These are phyloP conservation scores for Parapsyche elsis DNA, from an alignment of 1,140 invertebrate genomes.

Conservation along the genomic window DNA sequence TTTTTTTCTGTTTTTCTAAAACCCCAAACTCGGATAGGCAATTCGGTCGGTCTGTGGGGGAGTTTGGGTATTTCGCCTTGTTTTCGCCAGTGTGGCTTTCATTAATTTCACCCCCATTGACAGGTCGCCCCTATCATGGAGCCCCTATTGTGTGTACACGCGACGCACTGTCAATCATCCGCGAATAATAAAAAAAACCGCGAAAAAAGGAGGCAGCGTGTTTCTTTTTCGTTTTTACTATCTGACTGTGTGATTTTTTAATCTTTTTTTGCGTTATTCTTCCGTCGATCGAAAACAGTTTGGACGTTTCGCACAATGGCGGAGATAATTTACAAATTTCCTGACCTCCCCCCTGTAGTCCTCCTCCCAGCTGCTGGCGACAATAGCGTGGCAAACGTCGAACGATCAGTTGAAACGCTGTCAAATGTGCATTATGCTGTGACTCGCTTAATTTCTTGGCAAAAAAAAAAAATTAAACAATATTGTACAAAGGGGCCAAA, in stretches of 20 bases:
- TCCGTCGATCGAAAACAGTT: background rate
- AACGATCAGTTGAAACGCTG: background rate
- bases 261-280: background rate
- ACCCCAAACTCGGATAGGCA: constrained; percentile 7
- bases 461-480: background rate
- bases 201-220: background rate
- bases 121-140: constrained; percentile 42
- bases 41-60: background rate
- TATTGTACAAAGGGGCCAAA: background rate
- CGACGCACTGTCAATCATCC: constrained; percentile 50
- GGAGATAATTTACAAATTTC: constrained; percentile 32
- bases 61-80: constrained; percentile 14
- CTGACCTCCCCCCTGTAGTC: background rate
- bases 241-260: background rate
- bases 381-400: background rate
- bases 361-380: background rate
- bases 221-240: background rate
- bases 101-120: constrained; percentile 53
- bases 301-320: constrained; percentile 13
- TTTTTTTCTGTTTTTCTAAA: background rate
- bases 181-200: constrained; percentile 5
- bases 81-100: constrained; percentile 33
- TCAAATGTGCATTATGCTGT: constrained; percentile 15
- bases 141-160: constrained; percentile 43
- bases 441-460: background rate